phyloP scores from a whole-genome alignment of 2,797 vertebrate species.

The Xenopus petersii region DNA sequence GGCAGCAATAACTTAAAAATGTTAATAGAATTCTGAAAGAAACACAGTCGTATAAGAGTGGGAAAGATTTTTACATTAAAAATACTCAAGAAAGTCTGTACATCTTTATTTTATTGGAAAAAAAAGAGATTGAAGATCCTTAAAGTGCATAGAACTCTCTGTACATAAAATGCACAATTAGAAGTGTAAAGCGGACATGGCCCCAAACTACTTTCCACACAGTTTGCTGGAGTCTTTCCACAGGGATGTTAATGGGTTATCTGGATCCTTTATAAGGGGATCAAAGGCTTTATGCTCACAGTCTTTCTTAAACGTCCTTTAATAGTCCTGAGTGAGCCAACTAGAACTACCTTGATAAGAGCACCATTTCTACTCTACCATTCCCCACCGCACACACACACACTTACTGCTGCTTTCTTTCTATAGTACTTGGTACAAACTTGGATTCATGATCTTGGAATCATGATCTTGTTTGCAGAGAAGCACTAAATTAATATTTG shows the following conservation, averaged over 20 bases:
- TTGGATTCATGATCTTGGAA: not conserved
- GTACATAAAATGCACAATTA: slow-evolving; percentile 22
- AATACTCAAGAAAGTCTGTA: slow-evolving; percentile 7
- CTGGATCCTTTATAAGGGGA: too few species aligned
- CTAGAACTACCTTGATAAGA: not conserved
- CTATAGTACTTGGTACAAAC: not conserved
- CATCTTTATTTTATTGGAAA: slow-evolving; percentile 43
- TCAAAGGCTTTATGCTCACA: too few species aligned
- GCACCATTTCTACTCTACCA: not conserved
- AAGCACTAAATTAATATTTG: not conserved
- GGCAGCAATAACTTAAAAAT: too few species aligned
- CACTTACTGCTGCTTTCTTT: not conserved
- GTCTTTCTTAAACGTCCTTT: too few species aligned
- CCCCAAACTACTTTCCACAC: not conserved
- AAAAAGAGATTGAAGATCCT: slow-evolving; percentile 33
- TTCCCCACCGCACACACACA: not conserved
- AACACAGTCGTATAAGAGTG: too few species aligned
- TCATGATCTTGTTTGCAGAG: not conserved
- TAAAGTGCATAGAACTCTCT: slow-evolving; percentile 52
- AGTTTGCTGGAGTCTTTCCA: not conserved
- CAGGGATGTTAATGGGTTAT: not conserved
- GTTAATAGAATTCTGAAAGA: too few species aligned
- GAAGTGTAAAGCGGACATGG: not conserved
- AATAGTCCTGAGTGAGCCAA: too few species aligned
- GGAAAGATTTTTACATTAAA: not conserved